A percentile compares a stretch with the other conserved stretches of the same genome.
phyloP scores from a whole-genome alignment of 2,888 invertebrate genomes.

The Melinopterus prodromus region DNA sequence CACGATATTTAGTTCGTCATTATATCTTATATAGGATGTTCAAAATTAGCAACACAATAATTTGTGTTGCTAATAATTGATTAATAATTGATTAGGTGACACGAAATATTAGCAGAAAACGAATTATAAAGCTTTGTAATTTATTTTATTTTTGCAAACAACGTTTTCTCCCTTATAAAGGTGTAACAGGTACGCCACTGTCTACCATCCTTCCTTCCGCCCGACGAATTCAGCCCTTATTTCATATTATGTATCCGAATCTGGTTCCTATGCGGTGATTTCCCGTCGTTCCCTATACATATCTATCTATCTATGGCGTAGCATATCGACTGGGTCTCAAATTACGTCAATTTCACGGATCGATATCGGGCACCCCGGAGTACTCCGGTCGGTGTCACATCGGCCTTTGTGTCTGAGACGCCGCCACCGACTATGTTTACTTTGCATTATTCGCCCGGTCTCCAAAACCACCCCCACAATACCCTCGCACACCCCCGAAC shows the following conservation, averaged over 20 bases:
- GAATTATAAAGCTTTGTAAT: too few species aligned
- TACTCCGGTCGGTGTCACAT: slow-evolving; percentile 4
- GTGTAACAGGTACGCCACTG: neutral
- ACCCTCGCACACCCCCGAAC: neutral
- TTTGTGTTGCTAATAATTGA: too few species aligned
- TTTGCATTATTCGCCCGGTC: neutral
- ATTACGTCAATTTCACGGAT: neutral
- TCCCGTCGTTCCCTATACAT: neutral
- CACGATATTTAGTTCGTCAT: too few species aligned
- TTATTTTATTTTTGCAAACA: too few species aligned
- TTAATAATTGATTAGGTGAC: too few species aligned
- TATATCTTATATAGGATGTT: too few species aligned
- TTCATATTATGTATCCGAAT: neutral
- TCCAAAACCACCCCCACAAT: neutral
- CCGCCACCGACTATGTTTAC: neutral
- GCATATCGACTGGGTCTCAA: neutral
- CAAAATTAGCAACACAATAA: too few species aligned
- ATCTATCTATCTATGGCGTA: neutral
- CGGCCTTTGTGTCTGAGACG: neutral
- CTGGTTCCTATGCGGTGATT: neutral
- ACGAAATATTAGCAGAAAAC: too few species aligned
- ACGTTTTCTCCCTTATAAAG: too few species aligned
- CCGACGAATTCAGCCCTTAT: slow-evolving; percentile 4
- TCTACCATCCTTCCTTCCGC: neutral
- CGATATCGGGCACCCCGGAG: neutral